These are phyloP conservation scores for Alsophila aescularia DNA, from an alignment of 2,888 invertebrate species.

Conservation along the genomic window DNA sequence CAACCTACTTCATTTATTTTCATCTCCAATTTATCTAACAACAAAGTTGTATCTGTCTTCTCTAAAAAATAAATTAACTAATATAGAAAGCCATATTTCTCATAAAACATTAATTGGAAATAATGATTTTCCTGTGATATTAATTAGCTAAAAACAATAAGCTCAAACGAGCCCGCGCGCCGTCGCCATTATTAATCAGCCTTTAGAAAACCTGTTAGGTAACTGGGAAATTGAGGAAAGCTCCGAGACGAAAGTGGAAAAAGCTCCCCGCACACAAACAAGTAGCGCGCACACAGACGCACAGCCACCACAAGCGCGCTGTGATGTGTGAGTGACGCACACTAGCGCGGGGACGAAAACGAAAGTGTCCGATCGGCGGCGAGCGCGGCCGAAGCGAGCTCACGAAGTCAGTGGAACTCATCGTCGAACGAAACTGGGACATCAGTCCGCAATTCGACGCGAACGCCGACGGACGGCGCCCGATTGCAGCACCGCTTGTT, in stretches of 20 bases:
- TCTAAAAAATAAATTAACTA: neutral
- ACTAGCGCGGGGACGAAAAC: slow-evolving; percentile 76
- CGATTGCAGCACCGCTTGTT: slow-evolving; percentile 59
- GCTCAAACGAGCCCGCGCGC: slow-evolving; percentile 33
- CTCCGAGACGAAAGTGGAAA: slow-evolving; percentile 80
- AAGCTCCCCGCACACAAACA: slow-evolving; percentile 53
- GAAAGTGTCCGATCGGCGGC: slow-evolving; percentile 81
- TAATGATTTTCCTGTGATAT: slow-evolving; percentile 42
- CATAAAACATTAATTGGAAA: slow-evolving; percentile 30
- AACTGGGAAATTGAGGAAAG: slow-evolving; percentile 80
- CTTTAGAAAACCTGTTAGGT: slow-evolving; percentile 73
- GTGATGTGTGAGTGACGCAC: slow-evolving; percentile 48
- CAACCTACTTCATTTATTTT: slow-evolving; percentile 4
- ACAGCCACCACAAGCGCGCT: slow-evolving; percentile 41
- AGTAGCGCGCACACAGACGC: slow-evolving; percentile 19
- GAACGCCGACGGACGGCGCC: slow-evolving; percentile 75
- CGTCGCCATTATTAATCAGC: slow-evolving; percentile 48
- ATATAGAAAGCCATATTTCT: slow-evolving; percentile 9
- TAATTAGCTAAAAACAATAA: slow-evolving; percentile 45
- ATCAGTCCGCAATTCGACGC: slow-evolving; percentile 85
- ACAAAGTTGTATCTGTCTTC: neutral
- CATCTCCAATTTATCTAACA: neutral
- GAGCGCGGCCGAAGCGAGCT: slow-evolving; percentile 82
- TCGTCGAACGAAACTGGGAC: slow-evolving; percentile 86
- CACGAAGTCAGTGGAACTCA: slow-evolving; percentile 84